Percentiles rank a stretch among this genome's conserved stretches.
phyloP scores from a whole-genome alignment of 2,797 vertebrate species.

The Onychomys leucogaster region DNA sequence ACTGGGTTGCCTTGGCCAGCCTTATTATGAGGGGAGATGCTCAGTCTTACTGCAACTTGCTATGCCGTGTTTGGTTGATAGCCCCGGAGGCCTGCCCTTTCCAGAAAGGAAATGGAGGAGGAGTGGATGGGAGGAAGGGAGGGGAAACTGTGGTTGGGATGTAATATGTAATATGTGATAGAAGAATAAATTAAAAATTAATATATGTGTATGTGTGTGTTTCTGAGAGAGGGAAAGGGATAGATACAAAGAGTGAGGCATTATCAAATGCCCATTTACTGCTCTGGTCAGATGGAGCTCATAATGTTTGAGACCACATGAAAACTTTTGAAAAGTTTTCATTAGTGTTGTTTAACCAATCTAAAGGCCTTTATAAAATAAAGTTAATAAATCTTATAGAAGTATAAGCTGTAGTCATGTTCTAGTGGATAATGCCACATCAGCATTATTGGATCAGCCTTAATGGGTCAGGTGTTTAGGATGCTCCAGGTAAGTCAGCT shows the following conservation, averaged over 20 bases:
- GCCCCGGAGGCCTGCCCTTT: background rate
- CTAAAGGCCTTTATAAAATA: background rate
- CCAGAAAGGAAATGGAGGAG: background rate
- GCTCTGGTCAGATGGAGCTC: background rate
- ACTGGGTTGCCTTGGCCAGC: background rate
- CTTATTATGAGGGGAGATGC: background rate
- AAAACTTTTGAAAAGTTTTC: background rate
- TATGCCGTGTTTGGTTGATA: background rate
- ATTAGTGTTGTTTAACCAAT: conserved; percentile 40
- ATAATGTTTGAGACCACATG: background rate
- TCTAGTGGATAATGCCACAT: background rate
- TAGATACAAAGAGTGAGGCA: background rate
- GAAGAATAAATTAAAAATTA: background rate
- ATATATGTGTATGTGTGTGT: background rate
- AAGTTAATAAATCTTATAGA: background rate
- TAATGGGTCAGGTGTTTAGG: background rate
- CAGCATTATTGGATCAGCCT: background rate
- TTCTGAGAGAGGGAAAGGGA: too few relatives aligned
- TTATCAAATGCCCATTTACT: background rate
- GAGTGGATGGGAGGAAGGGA: background rate
- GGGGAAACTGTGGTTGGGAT: background rate
- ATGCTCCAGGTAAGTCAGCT: background rate
- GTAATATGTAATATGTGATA: background rate
- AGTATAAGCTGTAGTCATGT: background rate
- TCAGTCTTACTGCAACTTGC: background rate